Evolutionary conservation across 2,113 vertebrate genomes (phyloP).

Genomic region (Montifringilla adamsi): DNA sequence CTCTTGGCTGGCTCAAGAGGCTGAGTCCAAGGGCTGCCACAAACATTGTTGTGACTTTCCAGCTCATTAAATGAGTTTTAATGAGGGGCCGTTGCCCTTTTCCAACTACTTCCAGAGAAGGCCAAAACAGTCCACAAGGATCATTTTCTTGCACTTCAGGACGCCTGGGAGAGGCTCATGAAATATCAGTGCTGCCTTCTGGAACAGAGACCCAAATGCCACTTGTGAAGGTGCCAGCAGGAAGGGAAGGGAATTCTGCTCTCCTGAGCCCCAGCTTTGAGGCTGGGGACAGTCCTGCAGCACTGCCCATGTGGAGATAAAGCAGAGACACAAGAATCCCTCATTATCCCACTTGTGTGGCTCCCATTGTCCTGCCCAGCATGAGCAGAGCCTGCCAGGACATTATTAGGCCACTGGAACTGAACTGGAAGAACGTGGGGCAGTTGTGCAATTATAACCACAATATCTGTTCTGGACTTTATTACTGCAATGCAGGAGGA

Average conservation of each 20-base stretch:
- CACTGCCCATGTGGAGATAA: background rate
- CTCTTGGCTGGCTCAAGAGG: background rate
- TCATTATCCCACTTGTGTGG: slow-evolving; percentile 6
- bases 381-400: background rate
- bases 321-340: background rate
- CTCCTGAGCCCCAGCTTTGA: background rate
- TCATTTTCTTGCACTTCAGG: background rate
- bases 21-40: background rate
- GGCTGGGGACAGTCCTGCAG: background rate
- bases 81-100: slow-evolving; percentile 38
- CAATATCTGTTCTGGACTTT: background rate
- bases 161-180: background rate
- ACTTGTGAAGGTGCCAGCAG: background rate
- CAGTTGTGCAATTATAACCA: background rate
- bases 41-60: slow-evolving; percentile 2
- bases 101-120: background rate
- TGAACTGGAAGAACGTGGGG: slow-evolving; percentile 16
- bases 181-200: background rate
- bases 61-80: slow-evolving; percentile 43
- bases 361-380: slow-evolving; percentile 16
- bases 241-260: background rate
- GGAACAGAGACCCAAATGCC: background rate
- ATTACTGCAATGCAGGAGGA: background rate
- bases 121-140: background rate
- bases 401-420: slow-evolving; percentile 39